phyloP scores from a whole-genome alignment of 2,888 invertebrate genomes.

The Synanthedon formicaeformis region DNA sequence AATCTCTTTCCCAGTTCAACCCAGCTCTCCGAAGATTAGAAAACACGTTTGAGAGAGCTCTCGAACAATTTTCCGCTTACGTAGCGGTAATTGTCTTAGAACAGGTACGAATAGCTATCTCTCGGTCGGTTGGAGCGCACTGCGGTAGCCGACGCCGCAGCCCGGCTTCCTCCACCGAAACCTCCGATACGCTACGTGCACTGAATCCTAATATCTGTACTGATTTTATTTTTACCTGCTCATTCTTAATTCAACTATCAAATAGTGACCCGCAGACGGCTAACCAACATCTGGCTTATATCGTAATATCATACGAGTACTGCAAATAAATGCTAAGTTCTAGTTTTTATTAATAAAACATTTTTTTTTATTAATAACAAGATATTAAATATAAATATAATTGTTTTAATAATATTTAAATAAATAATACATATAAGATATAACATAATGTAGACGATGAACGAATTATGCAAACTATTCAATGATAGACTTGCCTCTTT shows the following conservation, averaged over 20 bases:
- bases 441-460: too few species aligned
- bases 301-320: too few species aligned
- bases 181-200: constrained; percentile 59
- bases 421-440: too few species aligned
- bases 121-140: constrained; percentile 40
- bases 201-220: constrained; percentile 60
- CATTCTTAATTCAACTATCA: constrained; percentile 58
- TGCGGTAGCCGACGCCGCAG: constrained; percentile 48
- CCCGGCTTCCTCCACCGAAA: constrained; percentile 40
- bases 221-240: constrained; percentile 62
- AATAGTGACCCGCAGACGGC: constrained; percentile 49
- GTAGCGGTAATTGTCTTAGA: constrained; percentile 64
- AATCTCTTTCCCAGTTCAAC: constrained; percentile 31
- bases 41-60: constrained; percentile 57
- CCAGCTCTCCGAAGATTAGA: constrained; percentile 50
- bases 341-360: too few species aligned
- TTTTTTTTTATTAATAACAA: too few species aligned
- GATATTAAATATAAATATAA: too few species aligned
- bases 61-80: constrained; percentile 64
- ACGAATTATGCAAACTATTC: too few species aligned
- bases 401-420: too few species aligned
- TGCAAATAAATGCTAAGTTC: too few species aligned
- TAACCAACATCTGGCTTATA: constrained; percentile 12
- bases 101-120: constrained; percentile 48
- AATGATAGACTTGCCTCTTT: too few species aligned